These are phyloP conservation scores for Puntigrus tetrazona DNA, from an alignment of 2,113 vertebrate species.

Conservation along the genomic window DNA sequence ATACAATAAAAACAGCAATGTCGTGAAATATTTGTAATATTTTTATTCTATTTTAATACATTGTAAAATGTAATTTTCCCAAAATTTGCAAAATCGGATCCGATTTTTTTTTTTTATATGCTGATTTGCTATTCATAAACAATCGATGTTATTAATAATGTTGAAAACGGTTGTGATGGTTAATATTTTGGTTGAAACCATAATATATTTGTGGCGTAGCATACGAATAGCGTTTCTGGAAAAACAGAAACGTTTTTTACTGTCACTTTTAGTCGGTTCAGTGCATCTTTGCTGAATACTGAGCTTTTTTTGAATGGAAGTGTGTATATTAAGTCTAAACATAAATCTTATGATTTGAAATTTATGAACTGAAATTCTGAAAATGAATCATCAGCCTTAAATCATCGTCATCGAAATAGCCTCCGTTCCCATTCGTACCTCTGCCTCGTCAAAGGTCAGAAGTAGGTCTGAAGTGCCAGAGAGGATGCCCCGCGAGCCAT, in stretches of 20 bases:
- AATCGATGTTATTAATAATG: neutral
- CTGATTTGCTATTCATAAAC: neutral
- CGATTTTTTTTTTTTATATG: too few species aligned
- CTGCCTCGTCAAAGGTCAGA: slow-evolving; percentile 96
- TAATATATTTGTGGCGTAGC: neutral
- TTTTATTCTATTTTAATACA: neutral
- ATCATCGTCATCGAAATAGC: neutral
- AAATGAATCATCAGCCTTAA: neutral
- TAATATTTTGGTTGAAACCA: neutral
- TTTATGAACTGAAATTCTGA: too few species aligned
- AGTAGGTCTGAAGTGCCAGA: slow-evolving; percentile 97
- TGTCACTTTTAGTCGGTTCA: too few species aligned
- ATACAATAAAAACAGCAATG: neutral
- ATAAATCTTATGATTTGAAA: too few species aligned
- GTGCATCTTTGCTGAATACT: too few species aligned
- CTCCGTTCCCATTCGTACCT: slow-evolving; percentile 75
- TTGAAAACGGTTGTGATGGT: neutral
- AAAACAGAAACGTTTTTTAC: too few species aligned
- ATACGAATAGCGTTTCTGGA: too few species aligned
- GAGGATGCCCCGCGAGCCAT: slow-evolving; percentile 95
- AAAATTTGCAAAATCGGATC: too few species aligned
- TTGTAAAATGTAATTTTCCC: neutral
- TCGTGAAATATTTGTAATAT: neutral
- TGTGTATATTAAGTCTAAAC: too few species aligned
- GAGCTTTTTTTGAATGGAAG: too few species aligned